Evolutionary conservation across 2,888 invertebrate genomes (phyloP).

Genomic region (Uropetala carovei): DNA sequence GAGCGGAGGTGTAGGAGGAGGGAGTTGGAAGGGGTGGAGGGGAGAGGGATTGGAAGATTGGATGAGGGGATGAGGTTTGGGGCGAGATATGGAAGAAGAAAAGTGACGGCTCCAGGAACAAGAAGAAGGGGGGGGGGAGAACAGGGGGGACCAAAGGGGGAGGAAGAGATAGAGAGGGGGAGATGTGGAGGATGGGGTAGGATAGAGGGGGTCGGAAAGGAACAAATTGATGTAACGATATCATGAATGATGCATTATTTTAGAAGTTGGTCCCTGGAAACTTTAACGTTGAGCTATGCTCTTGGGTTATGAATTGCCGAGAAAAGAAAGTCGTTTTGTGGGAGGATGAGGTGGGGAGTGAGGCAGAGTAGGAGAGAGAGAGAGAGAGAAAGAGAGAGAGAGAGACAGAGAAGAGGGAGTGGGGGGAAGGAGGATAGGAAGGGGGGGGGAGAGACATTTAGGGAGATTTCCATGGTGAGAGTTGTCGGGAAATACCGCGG

Average conservation of each 20-base stretch:
- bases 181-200: too few relatives aligned
- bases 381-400: neutral
- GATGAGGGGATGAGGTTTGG: neutral
- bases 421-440: too few relatives aligned
- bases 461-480: too few relatives aligned
- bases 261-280: slow-evolving; percentile 63
- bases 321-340: slow-evolving; percentile 59
- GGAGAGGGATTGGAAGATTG: neutral
- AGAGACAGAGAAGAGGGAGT: neutral
- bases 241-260: slow-evolving; percentile 64
- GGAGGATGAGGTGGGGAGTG: neutral
- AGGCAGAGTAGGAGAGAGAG: neutral
- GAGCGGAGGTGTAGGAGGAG: neutral
- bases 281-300: slow-evolving; percentile 64
- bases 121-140: neutral
- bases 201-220: neutral
- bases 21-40: neutral
- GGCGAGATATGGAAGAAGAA: neutral
- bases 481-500: too few relatives aligned
- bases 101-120: neutral
- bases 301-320: slow-evolving; percentile 62
- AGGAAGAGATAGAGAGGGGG: neutral
- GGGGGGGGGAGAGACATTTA: too few relatives aligned
- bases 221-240: slow-evolving; percentile 64
- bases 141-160: too few relatives aligned